Evolutionary conservation across 2,113 vertebrate species (phyloP).

Genomic region (Corydoras sp.): DNA sequence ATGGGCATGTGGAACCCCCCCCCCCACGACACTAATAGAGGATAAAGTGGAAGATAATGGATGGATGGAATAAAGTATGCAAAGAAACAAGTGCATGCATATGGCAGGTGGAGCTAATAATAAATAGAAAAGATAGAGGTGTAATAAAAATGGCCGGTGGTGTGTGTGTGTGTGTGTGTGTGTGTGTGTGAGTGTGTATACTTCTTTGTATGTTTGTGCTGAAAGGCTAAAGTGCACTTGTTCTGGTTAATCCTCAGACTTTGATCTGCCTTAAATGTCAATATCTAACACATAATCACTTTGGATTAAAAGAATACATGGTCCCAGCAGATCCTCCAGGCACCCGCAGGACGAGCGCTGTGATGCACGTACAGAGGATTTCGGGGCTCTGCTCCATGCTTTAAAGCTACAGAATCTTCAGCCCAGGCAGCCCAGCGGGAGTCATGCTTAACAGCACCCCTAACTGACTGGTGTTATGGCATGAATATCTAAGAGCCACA

Average conservation of each 20-base stretch:
- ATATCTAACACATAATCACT: constrained; percentile 48
- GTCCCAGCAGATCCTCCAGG: constrained; percentile 4
- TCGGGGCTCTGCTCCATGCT: not conserved
- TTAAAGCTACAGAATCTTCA: constrained; percentile 3
- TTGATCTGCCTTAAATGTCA: constrained; percentile 60
- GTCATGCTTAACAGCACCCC: not conserved
- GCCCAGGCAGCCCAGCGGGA: not conserved
- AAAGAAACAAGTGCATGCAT: too few relatives aligned
- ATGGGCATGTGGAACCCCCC: too few relatives aligned
- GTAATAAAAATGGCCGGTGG: too few relatives aligned
- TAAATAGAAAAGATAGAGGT: too few relatives aligned
- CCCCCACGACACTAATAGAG: too few relatives aligned
- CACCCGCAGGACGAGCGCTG: not conserved
- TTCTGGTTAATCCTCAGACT: constrained; percentile 52
- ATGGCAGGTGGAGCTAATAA: too few relatives aligned
- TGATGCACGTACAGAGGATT: not conserved
- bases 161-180: too few relatives aligned
- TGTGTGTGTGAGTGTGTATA: too few relatives aligned
- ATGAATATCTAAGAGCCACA: not conserved
- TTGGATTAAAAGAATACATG: constrained; percentile 47
- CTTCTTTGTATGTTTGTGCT: not conserved
- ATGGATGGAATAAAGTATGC: too few relatives aligned
- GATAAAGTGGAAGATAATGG: too few relatives aligned
- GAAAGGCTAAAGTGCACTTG: constrained; percentile 42
- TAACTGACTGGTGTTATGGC: not conserved